phyloP scores from a whole-genome alignment of 2,797 vertebrate genomes.

The Capromys pilorides region DNA sequence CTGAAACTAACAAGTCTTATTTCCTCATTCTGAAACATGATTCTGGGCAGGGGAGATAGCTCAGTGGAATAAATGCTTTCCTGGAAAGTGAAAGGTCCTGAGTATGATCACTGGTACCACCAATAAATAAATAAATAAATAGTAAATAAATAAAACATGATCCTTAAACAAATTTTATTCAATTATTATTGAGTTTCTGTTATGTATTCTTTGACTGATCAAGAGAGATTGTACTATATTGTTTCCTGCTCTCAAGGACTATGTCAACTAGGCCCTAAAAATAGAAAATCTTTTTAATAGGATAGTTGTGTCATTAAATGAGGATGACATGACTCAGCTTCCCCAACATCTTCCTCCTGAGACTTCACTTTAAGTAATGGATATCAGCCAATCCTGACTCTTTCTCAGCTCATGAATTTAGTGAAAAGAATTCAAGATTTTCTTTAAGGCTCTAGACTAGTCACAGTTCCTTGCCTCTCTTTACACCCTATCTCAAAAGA shows the following conservation, averaged over 20 bases:
- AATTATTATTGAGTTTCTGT: not conserved
- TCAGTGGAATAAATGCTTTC: no score
- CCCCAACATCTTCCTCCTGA: not conserved
- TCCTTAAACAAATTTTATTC: not conserved
- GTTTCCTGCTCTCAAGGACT: not conserved
- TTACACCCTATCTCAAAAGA: slow-evolving; percentile 12
- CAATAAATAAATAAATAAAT: no score
- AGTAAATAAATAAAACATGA: not conserved
- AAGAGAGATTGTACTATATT: not conserved
- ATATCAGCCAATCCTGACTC: not conserved
- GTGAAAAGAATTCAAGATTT: not conserved
- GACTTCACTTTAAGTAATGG: not conserved
- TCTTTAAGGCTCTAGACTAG: not conserved
- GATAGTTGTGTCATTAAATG: not conserved
- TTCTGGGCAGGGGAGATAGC: not conserved
- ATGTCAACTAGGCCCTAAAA: not conserved
- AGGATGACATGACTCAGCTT: not conserved
- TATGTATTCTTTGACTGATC: not conserved
- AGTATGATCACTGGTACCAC: no score
- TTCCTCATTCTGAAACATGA: slow-evolving; percentile 36
- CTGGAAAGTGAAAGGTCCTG: no score
- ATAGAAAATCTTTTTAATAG: not conserved
- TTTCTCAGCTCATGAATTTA: not conserved
- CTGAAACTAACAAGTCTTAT: slow-evolving; percentile 12
- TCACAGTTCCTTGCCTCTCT: slow-evolving; percentile 5